Conservation (phyloP, 2,113 vertebrate species). For the Mustelus asterias region DNA sequence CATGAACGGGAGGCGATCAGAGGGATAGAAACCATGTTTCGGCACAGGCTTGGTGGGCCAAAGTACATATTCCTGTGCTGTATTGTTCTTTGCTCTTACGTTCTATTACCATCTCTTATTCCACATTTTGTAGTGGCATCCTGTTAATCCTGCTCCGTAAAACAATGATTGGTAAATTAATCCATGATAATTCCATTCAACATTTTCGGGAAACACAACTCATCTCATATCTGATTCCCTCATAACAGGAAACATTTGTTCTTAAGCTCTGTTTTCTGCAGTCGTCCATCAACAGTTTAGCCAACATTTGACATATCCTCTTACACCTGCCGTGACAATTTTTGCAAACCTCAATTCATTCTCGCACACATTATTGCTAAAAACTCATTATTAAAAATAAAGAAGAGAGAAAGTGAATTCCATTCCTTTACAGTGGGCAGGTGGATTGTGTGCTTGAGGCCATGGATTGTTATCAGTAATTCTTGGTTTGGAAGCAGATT, state of each 20-base stretch:
- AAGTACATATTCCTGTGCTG: too few species aligned
- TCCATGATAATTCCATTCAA: neutral
- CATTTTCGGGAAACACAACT: neutral
- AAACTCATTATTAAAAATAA: neutral
- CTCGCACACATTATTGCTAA: neutral
- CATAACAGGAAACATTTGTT: too few species aligned
- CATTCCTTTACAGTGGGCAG: neutral
- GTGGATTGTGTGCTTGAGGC: neutral
- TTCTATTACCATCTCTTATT: neutral
- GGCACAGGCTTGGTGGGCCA: too few species aligned
- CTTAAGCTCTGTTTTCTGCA: too few species aligned
- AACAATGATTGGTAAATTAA: neutral
- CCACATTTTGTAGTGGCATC: neutral
- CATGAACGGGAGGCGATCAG: too few species aligned
- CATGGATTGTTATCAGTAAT: neutral
- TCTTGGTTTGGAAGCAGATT: neutral
- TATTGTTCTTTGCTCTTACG: too few species aligned
- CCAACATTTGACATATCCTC: neutral
- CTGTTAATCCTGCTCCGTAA: neutral
- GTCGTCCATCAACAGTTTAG: neutral
- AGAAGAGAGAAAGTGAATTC: neutral
- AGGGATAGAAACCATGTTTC: too few species aligned
- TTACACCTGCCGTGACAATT: neutral
- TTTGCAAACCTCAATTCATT: neutral
- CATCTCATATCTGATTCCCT: neutral